A percentile compares a stretch with the other conserved stretches of the same genome.
These are phyloP conservation scores for Rhadina sibilatrix DNA, from an alignment of 2,113 vertebrate genomes.

Conservation along the genomic window DNA sequence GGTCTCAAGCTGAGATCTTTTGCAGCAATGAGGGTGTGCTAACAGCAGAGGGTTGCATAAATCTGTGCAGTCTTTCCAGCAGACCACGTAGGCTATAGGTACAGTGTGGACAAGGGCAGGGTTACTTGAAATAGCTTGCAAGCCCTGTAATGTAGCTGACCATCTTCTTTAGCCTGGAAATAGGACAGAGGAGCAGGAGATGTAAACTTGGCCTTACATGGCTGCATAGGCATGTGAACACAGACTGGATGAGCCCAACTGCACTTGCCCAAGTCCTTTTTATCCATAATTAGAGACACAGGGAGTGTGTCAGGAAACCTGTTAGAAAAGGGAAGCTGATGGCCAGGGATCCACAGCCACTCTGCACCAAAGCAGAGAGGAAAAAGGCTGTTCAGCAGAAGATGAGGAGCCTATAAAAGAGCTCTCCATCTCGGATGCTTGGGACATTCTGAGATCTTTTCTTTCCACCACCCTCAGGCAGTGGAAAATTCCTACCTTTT, in stretches of 20 bases:
- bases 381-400: neutral
- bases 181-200: neutral
- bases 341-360: neutral
- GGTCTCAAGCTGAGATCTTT: constrained; percentile 28
- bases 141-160: neutral
- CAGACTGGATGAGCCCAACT: neutral
- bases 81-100: neutral
- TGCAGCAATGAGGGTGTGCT: constrained; percentile 28
- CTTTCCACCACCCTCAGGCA: neutral
- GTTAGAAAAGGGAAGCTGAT: neutral
- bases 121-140: neutral
- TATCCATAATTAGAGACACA: neutral
- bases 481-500: constrained; percentile 24
- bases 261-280: neutral
- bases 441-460: constrained; percentile 31
- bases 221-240: neutral
- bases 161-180: neutral
- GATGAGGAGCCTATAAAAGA: neutral
- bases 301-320: neutral
- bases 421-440: neutral
- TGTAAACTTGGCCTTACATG: neutral
- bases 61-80: neutral
- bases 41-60: constrained; percentile 46
- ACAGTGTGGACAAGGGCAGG: neutral
- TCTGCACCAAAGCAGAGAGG: neutral